Conservation (phyloP, 2,113 vertebrate species). For the Pterophyllum scalare region DNA sequence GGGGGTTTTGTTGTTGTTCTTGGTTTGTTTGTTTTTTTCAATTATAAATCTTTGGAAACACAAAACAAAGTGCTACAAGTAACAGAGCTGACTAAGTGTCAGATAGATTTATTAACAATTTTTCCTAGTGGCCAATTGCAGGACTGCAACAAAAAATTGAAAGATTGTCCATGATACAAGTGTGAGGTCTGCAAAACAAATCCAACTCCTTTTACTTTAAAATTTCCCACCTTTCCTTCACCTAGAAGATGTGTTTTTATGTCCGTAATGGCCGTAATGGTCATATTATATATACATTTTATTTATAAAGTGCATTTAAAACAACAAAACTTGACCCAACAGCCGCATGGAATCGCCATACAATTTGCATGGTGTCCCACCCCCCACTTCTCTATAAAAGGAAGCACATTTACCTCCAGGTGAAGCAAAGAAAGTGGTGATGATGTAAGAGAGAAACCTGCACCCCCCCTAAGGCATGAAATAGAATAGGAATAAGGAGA, state of each 20-base stretch:
- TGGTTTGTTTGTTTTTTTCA: background rate
- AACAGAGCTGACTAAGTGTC: background rate
- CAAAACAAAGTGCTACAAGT: background rate
- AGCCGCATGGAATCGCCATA: too few relatives aligned
- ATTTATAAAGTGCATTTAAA: too few relatives aligned
- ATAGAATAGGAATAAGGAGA: too few relatives aligned
- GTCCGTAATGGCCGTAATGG: background rate
- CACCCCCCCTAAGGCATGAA: too few relatives aligned
- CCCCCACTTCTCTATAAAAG: too few relatives aligned
- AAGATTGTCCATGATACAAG: background rate
- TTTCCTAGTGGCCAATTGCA: background rate
- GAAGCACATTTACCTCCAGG: too few relatives aligned
- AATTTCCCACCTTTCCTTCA: rapidly evolving
- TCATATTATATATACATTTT: background rate
- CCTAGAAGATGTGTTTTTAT: background rate
- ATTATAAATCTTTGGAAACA: too few relatives aligned
- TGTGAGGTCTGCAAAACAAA: rapidly evolving
- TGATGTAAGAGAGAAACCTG: too few relatives aligned
- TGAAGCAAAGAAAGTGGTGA: too few relatives aligned
- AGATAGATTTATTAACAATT: background rate
- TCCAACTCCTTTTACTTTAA: background rate
- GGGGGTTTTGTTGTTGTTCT: too few relatives aligned
- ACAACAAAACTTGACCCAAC: too few relatives aligned
- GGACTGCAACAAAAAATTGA: background rate
- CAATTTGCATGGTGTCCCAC: too few relatives aligned